phyloP scores from a whole-genome alignment of 2,888 invertebrate genomes.

The Drosophila engyochracea region DNA sequence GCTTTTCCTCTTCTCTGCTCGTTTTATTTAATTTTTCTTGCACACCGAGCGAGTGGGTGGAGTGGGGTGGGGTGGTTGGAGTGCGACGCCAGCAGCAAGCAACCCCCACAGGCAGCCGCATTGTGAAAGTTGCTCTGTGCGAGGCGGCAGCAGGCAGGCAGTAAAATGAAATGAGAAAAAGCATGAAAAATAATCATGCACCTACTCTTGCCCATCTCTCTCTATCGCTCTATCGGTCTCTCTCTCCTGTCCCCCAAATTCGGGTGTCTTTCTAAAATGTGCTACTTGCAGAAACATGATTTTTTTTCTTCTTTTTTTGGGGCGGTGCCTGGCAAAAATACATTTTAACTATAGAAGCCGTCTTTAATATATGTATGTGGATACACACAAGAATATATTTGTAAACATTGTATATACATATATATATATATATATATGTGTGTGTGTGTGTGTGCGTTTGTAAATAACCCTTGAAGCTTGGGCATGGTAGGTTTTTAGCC shows the following conservation, averaged over 20 bases:
- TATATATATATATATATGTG: conserved; percentile 5
- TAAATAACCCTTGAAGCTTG: conserved; percentile 23
- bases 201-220: conserved; percentile 17
- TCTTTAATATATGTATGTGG: conserved; percentile 40
- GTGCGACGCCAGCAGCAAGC: conserved; percentile 33
- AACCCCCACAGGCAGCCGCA: conserved; percentile 63
- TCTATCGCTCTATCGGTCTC: not conserved
- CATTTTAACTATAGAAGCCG: conserved; percentile 65
- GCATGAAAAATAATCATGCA: conserved; percentile 76
- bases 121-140: conserved; percentile 67
- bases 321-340: conserved; percentile 72
- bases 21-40: conserved; percentile 4
- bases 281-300: conserved; percentile 47
- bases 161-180: conserved; percentile 77
- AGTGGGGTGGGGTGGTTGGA: conserved; percentile 19
- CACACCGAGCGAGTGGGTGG: not conserved
- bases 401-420: conserved; percentile 28
- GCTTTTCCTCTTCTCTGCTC: conserved; percentile 20
- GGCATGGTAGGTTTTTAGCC: conserved; percentile 5
- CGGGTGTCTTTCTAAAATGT: conserved; percentile 29
- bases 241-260: not conserved
- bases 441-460: conserved; percentile 1
- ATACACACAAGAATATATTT: not conserved
- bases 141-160: conserved; percentile 54
- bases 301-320: conserved; percentile 61